phyloP scores from a whole-genome alignment of 2,113 vertebrate species.

The Spea bombifrons region DNA sequence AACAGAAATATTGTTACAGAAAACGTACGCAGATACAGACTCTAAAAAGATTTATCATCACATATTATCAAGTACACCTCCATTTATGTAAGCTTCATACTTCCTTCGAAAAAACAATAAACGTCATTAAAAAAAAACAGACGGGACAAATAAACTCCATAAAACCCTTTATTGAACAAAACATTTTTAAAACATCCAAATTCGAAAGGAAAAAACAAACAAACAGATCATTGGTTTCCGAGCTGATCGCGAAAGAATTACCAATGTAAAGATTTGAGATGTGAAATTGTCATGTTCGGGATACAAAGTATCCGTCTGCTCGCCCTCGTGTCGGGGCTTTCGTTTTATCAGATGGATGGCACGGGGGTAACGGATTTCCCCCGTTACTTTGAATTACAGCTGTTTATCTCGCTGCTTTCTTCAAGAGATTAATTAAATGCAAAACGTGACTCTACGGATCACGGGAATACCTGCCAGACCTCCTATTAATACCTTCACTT shows the following conservation, averaged over 20 bases:
- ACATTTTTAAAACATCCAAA: conserved; percentile 58
- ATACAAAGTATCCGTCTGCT: conserved; percentile 59
- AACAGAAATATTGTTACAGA: too few species aligned
- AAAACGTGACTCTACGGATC: conserved; percentile 76
- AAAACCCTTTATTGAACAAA: conserved; percentile 66
- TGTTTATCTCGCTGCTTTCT: conserved; percentile 84
- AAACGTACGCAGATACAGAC: too few species aligned
- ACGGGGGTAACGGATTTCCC: conserved; percentile 65
- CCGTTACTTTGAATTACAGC: conserved; percentile 76
- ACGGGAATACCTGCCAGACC: conserved; percentile 82
- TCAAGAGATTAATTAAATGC: conserved; percentile 85
- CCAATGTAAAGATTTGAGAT: conserved; percentile 61
- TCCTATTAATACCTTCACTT: conserved; percentile 84
- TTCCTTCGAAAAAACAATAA: not conserved
- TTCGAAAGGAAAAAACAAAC: not conserved
- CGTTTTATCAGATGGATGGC: conserved; percentile 71
- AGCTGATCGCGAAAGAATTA: conserved; percentile 66
- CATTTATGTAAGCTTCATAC: not conserved
- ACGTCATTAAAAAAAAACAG: not conserved
- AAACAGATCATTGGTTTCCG: conserved; percentile 53
- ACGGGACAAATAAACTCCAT: conserved; percentile 51
- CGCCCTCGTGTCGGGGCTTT: conserved; percentile 63
- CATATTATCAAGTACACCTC: not conserved
- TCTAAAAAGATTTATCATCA: too few species aligned
- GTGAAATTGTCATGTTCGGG: conserved; percentile 57